Base-by-base conservation (phyloP, 2,888 invertebrate genomes). In the Labia minor region DNA sequence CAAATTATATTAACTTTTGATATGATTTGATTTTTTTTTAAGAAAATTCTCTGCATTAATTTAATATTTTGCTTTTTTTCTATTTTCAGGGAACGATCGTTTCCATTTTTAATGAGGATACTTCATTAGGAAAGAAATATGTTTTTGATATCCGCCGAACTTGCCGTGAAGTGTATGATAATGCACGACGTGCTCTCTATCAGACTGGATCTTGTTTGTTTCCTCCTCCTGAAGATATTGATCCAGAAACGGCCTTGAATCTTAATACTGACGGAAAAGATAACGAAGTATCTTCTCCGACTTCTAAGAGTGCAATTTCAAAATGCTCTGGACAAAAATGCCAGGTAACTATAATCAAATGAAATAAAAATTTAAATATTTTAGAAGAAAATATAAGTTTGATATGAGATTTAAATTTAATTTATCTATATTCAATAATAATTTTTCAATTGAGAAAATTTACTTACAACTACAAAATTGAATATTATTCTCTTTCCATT, bases 131-230 rank as follows among this genome's bases (percentile, higher is more conserved):
- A 8, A 91, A 92, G 72, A 90, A 92, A 70, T 94, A 92, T 79
- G 91, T 93, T 71, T 94, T 94, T 78, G 93, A 94, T 79, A 92
- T 94, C 72, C 84, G 89, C 66, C 85, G 90, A 73, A 94, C 94
- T 61, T 91, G 91, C 72, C 85, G 92, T 71, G 93, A 94, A 79
- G 92, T 92, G 65, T 90, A 92, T 78, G 94, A 94, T 80, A 87
- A 90, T 74, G 92, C 92, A 0, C 81, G 92, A 1, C 82, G 93
- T 68, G 87, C 86, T 20, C 81, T 90, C 67, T 90, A 88, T 73
- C 79, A 81, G 33, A 78, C 78, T 20, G 80, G 79, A 65, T 37
- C 26, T 6, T 21, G 49, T 21, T 66, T 66, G 49, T 61, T 26
- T 21, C 66, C 66, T 66, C 61, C 62, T n/a, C 49, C 49, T 11